Percentiles rank a stretch among this genome's conserved stretches.
Evolutionary conservation across 2,113 vertebrate genomes (phyloP).

Genomic region (Thymallus thymallus): DNA sequence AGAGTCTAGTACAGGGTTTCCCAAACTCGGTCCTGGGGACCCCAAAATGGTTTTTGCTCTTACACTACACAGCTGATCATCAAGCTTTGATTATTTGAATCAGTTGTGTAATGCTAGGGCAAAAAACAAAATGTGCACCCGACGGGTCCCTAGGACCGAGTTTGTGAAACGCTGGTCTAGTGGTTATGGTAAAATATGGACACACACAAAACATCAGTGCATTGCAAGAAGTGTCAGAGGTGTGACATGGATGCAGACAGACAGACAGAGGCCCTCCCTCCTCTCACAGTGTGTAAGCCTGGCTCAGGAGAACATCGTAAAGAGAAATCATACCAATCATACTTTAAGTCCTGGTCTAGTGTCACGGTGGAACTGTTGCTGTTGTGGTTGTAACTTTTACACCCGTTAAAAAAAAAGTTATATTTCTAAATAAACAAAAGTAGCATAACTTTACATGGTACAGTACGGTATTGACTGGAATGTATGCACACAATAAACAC

Average conservation of each 20-base stretch:
- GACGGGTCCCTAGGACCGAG: too few relatives aligned
- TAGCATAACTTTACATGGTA: constrained; percentile 50
- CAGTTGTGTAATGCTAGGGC: too few relatives aligned
- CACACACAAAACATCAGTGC: constrained; percentile 48
- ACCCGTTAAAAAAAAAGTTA: constrained; percentile 44
- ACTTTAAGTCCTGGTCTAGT: constrained; percentile 26
- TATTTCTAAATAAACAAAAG: constrained; percentile 60
- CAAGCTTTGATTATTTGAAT: too few relatives aligned
- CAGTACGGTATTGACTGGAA: constrained; percentile 58
- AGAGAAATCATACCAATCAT: not conserved
- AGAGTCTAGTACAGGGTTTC: not conserved
- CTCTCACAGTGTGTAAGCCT: constrained; percentile 59
- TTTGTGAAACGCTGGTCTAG: not conserved
- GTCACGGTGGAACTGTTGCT: not conserved
- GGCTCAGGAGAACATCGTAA: constrained; percentile 49
- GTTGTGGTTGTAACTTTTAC: constrained; percentile 14
- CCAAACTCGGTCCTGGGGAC: too few relatives aligned
- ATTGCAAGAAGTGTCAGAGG: constrained; percentile 27
- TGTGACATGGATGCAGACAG: constrained; percentile 10
- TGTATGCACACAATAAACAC: constrained; percentile 38
- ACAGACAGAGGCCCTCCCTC: constrained; percentile 6
- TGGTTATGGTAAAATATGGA: constrained; percentile 1
- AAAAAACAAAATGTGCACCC: too few relatives aligned
- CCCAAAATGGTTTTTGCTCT: too few relatives aligned
- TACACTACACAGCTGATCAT: too few relatives aligned